Conservation (phyloP, 2,888 invertebrate species). For the Sesia bembeciformis region DNA sequence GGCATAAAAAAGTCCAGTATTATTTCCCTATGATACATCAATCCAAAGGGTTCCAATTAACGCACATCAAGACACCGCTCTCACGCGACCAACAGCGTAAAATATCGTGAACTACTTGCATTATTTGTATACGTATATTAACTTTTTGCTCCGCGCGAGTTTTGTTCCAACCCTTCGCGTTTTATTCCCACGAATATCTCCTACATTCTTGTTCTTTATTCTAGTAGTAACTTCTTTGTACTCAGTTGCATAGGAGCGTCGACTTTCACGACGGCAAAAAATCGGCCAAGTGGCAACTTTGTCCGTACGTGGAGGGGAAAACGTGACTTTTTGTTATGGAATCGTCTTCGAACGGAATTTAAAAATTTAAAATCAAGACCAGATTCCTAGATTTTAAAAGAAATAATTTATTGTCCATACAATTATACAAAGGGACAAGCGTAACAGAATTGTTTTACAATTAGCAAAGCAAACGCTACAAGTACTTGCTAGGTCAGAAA, state of each 20-base stretch:
- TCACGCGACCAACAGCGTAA: neutral
- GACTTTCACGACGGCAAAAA: neutral
- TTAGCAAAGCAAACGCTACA: too few relatives aligned
- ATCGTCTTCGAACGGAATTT: too few relatives aligned
- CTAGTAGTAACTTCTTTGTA: neutral
- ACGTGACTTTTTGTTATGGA: neutral
- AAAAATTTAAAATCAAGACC: too few relatives aligned
- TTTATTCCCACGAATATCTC: neutral
- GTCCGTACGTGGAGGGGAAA: neutral
- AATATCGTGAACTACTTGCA: neutral
- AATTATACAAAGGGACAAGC: too few relatives aligned
- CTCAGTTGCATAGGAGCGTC: neutral
- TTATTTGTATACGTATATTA: too few relatives aligned
- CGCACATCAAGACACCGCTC: neutral
- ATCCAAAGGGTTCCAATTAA: neutral
- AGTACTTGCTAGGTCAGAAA: too few relatives aligned
- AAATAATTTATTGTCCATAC: too few relatives aligned
- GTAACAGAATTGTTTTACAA: too few relatives aligned
- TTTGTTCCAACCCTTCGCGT: slow-evolving; percentile 4
- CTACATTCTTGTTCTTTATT: neutral
- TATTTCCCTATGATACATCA: neutral
- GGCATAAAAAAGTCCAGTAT: too few relatives aligned
- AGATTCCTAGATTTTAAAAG: too few relatives aligned
- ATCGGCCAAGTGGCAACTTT: neutral
- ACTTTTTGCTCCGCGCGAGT: neutral